Evolutionary conservation across 2,888 invertebrate genomes (phyloP).

Genomic region (Crossocerus cetratus): DNA sequence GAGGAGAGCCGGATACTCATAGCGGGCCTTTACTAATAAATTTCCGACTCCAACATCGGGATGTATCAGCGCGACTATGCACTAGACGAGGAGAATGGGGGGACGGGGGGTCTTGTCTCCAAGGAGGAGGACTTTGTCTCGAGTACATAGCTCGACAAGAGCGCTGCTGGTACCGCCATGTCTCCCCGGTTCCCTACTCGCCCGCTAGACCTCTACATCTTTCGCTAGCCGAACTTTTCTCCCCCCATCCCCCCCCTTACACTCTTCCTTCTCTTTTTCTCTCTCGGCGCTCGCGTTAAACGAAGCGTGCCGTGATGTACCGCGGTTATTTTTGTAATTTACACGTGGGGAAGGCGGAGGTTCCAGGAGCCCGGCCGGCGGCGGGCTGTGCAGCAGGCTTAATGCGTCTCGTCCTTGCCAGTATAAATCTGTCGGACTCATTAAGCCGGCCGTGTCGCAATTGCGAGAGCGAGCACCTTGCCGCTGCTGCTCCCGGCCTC

Average conservation of each 20-base stretch:
- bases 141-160: not conserved
- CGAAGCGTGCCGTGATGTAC: constrained; percentile 24
- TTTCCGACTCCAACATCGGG: too few species aligned
- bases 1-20: too few species aligned
- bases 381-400: not conserved
- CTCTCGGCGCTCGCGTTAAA: constrained; percentile 13
- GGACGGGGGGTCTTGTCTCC: too few species aligned
- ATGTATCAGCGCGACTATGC: too few species aligned
- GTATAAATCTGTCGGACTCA: constrained; percentile 5
- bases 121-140: not conserved
- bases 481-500: not conserved
- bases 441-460: constrained; percentile 3
- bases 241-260: too few species aligned
- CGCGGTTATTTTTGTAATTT: constrained; percentile 21
- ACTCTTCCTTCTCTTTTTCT: too few species aligned
- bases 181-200: too few species aligned
- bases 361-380: not conserved
- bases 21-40: too few species aligned
- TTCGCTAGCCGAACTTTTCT: constrained; percentile 11
- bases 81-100: too few species aligned
- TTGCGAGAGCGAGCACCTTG: not conserved
- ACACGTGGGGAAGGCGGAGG: not conserved
- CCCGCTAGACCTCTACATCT: not conserved
- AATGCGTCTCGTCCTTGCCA: not conserved
- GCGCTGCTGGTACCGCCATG: not conserved